Evolutionary conservation across 2,113 vertebrate genomes (phyloP).

Genomic region (Scalopus aquaticus): DNA sequence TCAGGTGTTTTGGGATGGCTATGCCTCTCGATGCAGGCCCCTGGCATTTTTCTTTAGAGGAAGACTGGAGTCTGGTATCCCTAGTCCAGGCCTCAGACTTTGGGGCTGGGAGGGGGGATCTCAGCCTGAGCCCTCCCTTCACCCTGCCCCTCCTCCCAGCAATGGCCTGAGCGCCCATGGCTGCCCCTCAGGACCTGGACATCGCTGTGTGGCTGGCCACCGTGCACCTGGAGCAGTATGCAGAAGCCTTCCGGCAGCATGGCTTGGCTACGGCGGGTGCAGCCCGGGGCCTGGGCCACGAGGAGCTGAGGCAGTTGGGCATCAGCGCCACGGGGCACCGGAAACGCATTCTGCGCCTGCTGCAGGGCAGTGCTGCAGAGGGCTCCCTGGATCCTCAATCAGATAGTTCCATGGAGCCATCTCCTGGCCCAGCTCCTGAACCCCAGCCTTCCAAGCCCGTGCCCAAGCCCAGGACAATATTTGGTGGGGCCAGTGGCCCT

Average conservation of each 20-base stretch:
- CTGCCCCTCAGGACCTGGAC: conserved; percentile 85
- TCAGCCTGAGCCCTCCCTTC: conserved; percentile 75
- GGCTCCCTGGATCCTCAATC: conserved; percentile 16
- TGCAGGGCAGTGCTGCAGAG: conserved; percentile 69
- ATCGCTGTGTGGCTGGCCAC: conserved; percentile 91
- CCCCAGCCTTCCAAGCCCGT: conserved; percentile 85
- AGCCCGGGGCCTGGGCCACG: conserved; percentile 85
- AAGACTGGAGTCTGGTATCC: conserved; percentile 1
- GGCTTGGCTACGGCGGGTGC: conserved; percentile 89
- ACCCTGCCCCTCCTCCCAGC: conserved; percentile 71
- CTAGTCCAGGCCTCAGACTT: conserved; percentile 40
- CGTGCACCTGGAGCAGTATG: conserved; percentile 95
- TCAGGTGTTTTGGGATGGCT: neutral
- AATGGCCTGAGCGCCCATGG: conserved; percentile 82
- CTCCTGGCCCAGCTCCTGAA: neutral
- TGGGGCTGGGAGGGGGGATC: conserved; percentile 56
- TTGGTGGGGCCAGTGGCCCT: conserved; percentile 82
- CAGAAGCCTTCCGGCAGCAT: conserved; percentile 88
- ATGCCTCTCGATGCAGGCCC: neutral
- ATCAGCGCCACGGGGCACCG: conserved; percentile 95
- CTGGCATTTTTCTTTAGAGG: conserved; percentile 30
- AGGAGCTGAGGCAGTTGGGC: conserved; percentile 90
- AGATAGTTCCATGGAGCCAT: conserved; percentile 70
- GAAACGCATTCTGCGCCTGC: conserved; percentile 93
- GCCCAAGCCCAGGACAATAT: conserved; percentile 96